Conservation (phyloP, 2,797 vertebrate species). For the Phalanger gymnotis region DNA sequence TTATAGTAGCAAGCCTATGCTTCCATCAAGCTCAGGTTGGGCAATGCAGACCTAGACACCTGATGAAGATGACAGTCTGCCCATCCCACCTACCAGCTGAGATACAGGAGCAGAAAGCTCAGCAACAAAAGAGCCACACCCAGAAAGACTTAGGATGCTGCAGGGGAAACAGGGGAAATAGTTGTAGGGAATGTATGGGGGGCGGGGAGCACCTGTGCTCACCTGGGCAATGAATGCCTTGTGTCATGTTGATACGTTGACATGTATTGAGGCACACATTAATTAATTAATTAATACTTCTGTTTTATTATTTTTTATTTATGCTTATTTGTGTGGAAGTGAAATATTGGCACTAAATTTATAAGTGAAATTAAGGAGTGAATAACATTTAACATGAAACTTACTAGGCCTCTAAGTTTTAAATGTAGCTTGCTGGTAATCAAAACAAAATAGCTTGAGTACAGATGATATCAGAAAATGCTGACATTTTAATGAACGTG, state of each 20-base stretch:
- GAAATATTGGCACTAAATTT: neutral
- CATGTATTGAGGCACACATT: neutral
- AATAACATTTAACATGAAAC: neutral
- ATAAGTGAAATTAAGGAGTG: neutral
- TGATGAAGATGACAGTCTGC: no score
- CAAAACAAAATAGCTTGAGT: neutral
- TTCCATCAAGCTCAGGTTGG: no score
- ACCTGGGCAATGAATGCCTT: neutral
- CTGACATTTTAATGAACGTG: neutral
- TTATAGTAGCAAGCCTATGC: no score
- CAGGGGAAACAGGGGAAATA: no score
- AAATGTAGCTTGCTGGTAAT: neutral
- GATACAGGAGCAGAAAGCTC: no score
- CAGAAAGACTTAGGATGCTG: no score
- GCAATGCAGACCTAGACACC: no score
- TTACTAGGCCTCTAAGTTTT: neutral
- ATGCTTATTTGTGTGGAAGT: neutral
- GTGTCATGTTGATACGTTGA: neutral
- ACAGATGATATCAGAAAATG: neutral
- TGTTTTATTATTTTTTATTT: neutral
- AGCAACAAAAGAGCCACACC: no score
- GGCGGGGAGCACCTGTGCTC: neutral
- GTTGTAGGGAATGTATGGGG: neutral
- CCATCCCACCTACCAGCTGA: no score
- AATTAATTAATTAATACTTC: neutral